A percentile compares a stretch with the other conserved stretches of the same genome.
Evolutionary conservation across 1,140 invertebrate species (phyloP).

Genomic region (Diabrotica undecimpunctata): DNA sequence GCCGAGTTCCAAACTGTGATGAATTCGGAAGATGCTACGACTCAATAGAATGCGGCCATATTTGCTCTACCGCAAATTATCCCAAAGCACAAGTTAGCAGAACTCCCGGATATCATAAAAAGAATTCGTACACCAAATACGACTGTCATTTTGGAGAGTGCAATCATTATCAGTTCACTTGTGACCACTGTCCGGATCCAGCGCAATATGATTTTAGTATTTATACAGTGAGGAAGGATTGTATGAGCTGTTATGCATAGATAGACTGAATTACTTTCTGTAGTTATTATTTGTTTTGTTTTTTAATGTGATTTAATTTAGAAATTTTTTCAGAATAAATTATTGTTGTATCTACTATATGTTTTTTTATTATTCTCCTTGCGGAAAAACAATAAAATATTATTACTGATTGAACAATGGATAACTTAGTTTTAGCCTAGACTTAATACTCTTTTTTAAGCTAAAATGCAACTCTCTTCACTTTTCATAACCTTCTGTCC

Average conservation of each 20-base stretch:
- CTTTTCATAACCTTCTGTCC: too few species aligned
- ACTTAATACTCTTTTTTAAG: too few species aligned
- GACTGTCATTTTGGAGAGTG: constrained; percentile 19
- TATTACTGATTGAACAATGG: too few species aligned
- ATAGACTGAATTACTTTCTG: neutral
- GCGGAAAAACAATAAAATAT: too few species aligned
- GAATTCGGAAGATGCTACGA: constrained; percentile 7
- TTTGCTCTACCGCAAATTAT: constrained; percentile 13
- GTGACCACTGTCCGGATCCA: constrained; percentile 11
- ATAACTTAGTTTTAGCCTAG: too few species aligned
- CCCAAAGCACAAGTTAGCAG: neutral
- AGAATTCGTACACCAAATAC: constrained; percentile 8
- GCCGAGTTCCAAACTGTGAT: constrained; percentile 22
- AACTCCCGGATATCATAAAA: neutral
- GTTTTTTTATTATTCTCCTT: too few species aligned
- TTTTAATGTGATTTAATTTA: too few species aligned
- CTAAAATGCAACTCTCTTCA: too few species aligned
- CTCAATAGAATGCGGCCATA: constrained; percentile 18
- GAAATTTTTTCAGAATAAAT: too few species aligned
- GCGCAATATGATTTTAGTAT: constrained; percentile 11
- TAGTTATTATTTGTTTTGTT: too few species aligned
- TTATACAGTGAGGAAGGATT: constrained; percentile 15
- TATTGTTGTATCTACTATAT: too few species aligned
- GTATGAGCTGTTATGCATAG: constrained; percentile 12
- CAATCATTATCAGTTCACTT: constrained; percentile 8